Evolutionary conservation across 2,113 vertebrate species (phyloP).

Genomic region (Apodemus speciosus): DNA sequence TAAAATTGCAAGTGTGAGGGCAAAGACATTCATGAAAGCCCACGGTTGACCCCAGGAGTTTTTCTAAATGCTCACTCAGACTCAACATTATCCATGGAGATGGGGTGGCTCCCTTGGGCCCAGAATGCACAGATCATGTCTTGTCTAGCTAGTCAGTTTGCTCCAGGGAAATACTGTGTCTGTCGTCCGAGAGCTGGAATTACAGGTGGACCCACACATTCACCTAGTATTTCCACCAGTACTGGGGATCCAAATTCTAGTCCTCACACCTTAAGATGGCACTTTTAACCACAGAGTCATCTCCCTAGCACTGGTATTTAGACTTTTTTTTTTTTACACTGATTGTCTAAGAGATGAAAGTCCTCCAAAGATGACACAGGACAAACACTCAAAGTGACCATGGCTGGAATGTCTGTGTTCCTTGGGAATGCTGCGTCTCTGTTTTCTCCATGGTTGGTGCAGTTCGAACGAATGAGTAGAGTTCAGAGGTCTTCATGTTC

Average conservation of each 20-base stretch:
- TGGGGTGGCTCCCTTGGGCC: neutral
- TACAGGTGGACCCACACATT: neutral
- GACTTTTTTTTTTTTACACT: conserved; percentile 29
- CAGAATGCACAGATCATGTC: neutral
- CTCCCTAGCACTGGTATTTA: neutral
- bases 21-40: neutral
- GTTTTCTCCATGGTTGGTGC: conserved; percentile 88
- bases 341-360: conserved; percentile 59
- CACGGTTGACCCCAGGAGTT: too few relatives aligned
- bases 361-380: conserved; percentile 77
- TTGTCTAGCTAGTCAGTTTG: neutral
- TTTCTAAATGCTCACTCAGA: neutral
- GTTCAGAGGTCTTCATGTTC: conserved; percentile 91
- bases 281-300: neutral
- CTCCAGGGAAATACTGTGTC: neutral
- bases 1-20: neutral
- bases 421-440: conserved; percentile 90
- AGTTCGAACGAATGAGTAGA: conserved; percentile 90
- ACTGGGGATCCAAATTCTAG: neutral
- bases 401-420: conserved; percentile 84
- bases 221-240: too few relatives aligned
- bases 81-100: neutral
- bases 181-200: neutral
- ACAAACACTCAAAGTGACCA: conserved; percentile 71
- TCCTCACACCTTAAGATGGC: neutral